Percentiles rank a stretch among this genome's conserved stretches.
These are phyloP conservation scores for Sardinella longiceps DNA, from an alignment of 2,797 vertebrate genomes.

Conservation along the genomic window DNA sequence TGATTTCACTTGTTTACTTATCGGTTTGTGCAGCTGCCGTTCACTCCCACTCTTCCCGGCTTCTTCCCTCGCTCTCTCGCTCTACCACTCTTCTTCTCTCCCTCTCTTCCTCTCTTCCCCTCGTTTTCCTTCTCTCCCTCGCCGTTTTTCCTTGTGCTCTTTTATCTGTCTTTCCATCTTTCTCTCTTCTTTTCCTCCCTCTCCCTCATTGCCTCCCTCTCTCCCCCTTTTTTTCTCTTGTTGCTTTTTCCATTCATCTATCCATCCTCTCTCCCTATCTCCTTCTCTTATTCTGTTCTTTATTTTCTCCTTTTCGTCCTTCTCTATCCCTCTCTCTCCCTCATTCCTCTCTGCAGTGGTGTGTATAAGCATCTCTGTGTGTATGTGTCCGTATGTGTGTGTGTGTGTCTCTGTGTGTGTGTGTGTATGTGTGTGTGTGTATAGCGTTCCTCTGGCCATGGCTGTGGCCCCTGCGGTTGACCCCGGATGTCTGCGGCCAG, in stretches of 20 bases:
- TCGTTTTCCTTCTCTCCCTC: too few species aligned
- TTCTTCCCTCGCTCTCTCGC: too few species aligned
- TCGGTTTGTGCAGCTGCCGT: too few species aligned
- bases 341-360: background rate
- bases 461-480: conserved; percentile 32
- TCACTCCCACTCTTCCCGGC: too few species aligned
- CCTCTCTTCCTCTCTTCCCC: too few species aligned
- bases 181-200: background rate
- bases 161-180: background rate
- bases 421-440: background rate
- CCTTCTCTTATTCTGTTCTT: background rate
- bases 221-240: background rate
- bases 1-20: background rate
- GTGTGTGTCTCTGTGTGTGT: too few species aligned
- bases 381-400: too few species aligned
- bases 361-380: background rate
- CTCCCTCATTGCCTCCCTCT: background rate
- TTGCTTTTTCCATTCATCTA: too few species aligned
- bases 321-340: background rate
- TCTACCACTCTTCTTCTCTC: too few species aligned
- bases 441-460: conserved; percentile 11
- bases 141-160: background rate
- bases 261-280: background rate
- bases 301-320: background rate
- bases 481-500: background rate